Percentiles rank a stretch among this genome's conserved stretches.
Conservation (phyloP, 1,140 invertebrate genomes). For the Cardiocondyla obscurior region DNA sequence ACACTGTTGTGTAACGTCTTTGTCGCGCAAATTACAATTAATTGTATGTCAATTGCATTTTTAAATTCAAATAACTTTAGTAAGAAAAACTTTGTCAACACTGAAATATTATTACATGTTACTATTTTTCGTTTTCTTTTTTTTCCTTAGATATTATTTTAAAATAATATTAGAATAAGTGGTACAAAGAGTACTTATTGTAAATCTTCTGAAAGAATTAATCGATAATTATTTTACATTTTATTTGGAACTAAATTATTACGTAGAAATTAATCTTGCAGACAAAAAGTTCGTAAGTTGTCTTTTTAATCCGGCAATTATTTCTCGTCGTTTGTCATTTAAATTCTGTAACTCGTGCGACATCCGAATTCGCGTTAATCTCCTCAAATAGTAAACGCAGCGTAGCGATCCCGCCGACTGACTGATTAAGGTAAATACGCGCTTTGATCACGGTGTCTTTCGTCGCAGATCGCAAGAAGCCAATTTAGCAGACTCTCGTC, state of each 20-base stretch:
- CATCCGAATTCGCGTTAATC: slow-evolving; percentile 2
- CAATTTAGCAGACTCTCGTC: slow-evolving; percentile 47
- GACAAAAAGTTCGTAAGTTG: too few relatives aligned
- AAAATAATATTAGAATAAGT: neutral
- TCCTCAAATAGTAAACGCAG: neutral
- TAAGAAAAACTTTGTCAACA: neutral
- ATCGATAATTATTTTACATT: neutral
- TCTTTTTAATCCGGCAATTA: neutral
- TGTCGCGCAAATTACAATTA: neutral
- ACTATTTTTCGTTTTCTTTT: too few relatives aligned
- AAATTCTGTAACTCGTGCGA: neutral
- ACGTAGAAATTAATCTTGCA: neutral
- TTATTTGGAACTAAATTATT: neutral
- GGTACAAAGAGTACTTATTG: neutral
- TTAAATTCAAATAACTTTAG: neutral
- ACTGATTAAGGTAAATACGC: slow-evolving; percentile 44
- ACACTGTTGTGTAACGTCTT: neutral
- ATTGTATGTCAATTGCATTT: too few relatives aligned
- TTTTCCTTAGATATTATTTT: neutral
- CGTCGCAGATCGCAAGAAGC: slow-evolving; percentile 36
- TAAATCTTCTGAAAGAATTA: too few relatives aligned
- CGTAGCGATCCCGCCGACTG: neutral
- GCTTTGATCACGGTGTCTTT: slow-evolving; percentile 39
- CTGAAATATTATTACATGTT: neutral
- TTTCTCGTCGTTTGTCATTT: neutral